Conservation (phyloP, 2,113 vertebrate species). For the Heterochromis multidens region DNA sequence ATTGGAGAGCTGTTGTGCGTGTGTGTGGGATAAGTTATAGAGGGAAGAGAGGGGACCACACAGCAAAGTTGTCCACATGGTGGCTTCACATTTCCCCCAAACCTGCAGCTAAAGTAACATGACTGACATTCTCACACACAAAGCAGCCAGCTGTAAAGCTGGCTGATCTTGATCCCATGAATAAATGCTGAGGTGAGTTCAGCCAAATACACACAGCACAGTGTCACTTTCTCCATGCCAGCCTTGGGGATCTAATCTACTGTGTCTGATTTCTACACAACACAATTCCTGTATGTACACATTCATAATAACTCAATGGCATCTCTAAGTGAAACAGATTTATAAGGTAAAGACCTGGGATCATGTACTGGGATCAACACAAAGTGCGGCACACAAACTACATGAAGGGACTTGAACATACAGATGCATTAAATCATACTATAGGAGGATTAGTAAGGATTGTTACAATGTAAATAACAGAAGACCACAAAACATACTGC, state of each 20-base stretch:
- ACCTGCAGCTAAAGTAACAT: slow-evolving; percentile 52
- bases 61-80: slow-evolving; percentile 56
- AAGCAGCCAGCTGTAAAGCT: not conserved
- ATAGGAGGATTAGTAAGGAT: not conserved
- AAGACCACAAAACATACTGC: not conserved
- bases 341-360: not conserved
- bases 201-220: not conserved
- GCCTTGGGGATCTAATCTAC: not conserved
- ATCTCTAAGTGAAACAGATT: not conserved
- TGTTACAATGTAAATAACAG: not conserved
- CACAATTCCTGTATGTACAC: not conserved
- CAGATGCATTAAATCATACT: not conserved
- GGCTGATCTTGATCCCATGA: not conserved
- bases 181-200: not conserved
- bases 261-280: not conserved
- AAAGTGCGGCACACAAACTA: not conserved
- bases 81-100: slow-evolving; percentile 61
- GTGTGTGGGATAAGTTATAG: slow-evolving; percentile 30
- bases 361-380: not conserved
- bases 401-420: too few species aligned
- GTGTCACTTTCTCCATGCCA: not conserved
- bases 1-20: slow-evolving; percentile 20
- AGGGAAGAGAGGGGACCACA: slow-evolving; percentile 65
- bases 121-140: slow-evolving; percentile 5
- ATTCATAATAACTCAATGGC: not conserved